Conservation (phyloP, 2,113 vertebrate species). For the Oenanthe melanoleuca region DNA sequence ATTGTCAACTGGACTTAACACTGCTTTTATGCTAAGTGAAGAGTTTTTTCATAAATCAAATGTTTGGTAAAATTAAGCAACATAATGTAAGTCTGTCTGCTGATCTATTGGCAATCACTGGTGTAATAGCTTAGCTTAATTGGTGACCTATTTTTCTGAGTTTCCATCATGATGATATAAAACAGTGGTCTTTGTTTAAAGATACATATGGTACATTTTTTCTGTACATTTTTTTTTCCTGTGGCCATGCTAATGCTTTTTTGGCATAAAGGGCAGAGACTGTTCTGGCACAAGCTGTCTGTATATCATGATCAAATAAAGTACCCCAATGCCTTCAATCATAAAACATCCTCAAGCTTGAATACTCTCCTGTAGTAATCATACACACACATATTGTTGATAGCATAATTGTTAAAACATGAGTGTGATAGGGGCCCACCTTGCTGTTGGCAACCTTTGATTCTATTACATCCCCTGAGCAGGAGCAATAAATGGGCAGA, state of each 20-base stretch:
- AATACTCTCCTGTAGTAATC: background rate
- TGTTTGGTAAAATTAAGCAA: background rate
- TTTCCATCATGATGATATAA: background rate
- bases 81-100: background rate
- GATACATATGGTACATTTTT: background rate
- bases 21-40: background rate
- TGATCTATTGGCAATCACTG: background rate
- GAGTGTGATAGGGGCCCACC: background rate
- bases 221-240: background rate
- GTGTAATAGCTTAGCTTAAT: background rate
- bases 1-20: constrained; percentile 7
- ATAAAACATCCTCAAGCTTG: background rate
- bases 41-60: background rate
- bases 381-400: background rate
- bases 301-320: background rate
- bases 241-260: background rate
- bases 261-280: background rate
- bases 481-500: background rate
- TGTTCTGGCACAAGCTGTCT: background rate
- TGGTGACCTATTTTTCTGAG: background rate
- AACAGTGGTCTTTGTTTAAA: background rate
- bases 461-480: background rate
- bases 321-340: background rate
- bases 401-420: background rate
- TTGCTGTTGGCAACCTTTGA: background rate